Conservation (phyloP, 2,888 invertebrate genomes). For the Osmoderma eremita region DNA sequence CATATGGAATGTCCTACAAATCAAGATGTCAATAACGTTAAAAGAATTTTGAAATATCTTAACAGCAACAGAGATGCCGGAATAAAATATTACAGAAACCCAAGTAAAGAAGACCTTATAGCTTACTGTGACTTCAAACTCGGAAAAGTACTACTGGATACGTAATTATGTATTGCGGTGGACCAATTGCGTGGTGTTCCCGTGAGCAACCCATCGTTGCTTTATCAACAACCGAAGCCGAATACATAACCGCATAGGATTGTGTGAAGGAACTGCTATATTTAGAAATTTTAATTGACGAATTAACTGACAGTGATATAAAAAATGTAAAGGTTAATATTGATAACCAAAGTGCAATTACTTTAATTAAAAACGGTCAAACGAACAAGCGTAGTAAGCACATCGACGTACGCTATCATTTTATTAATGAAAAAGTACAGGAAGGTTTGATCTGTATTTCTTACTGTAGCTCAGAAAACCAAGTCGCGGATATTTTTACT, state of each 20-base stretch:
- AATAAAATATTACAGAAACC: neutral
- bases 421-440: conserved; percentile 42
- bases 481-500: conserved; percentile 41
- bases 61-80: neutral
- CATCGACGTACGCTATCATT: conserved; percentile 44
- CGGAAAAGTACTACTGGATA: conserved; percentile 43
- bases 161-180: conserved; percentile 23
- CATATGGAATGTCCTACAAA: conserved; percentile 44
- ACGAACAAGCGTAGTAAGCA: conserved; percentile 42
- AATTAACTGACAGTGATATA: conserved; percentile 2
- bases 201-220: conserved; percentile 30
- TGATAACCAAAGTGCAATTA: conserved; percentile 46
- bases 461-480: conserved; percentile 39
- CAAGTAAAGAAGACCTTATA: neutral
- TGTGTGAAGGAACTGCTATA: conserved; percentile 25
- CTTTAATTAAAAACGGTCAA: conserved; percentile 38
- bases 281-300: conserved; percentile 23
- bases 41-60: conserved; percentile 33
- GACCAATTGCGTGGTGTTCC: conserved; percentile 29
- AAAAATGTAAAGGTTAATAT: conserved; percentile 32
- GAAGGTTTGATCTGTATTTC: conserved; percentile 37
- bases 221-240: conserved; percentile 44
- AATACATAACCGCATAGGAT: conserved; percentile 26
- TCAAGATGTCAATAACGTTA: conserved; percentile 43
- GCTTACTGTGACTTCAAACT: conserved; percentile 41